These are phyloP conservation scores for Terebella lapidaria DNA, from an alignment of 2,888 invertebrate genomes.

Conservation along the genomic window DNA sequence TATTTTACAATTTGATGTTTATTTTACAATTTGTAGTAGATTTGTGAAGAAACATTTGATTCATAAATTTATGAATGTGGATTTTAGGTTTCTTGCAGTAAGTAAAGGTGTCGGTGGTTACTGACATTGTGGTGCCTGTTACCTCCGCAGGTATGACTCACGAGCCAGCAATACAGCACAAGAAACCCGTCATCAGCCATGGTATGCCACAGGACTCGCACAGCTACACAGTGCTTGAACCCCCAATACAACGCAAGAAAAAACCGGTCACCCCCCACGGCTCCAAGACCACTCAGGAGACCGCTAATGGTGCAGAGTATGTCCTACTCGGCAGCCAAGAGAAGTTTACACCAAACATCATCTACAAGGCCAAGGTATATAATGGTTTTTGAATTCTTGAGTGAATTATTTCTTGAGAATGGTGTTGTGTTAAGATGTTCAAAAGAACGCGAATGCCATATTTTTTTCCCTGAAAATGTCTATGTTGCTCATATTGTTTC, in stretches of 20 bases:
- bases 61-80: too few species aligned
- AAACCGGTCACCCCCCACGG: constrained; percentile 25
- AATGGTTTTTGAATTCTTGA: not conserved
- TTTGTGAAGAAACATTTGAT: too few species aligned
- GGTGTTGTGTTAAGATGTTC: not conserved
- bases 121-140: too few species aligned
- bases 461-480: too few species aligned
- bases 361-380: constrained; percentile 30
- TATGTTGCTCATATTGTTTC: too few species aligned
- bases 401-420: not conserved
- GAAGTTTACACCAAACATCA: constrained; percentile 42
- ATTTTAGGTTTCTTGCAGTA: too few species aligned
- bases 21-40: too few species aligned
- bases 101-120: too few species aligned
- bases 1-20: too few species aligned
- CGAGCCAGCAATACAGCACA: not conserved
- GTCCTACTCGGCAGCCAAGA: constrained; percentile 45
- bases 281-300: constrained; percentile 4
- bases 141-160: not conserved
- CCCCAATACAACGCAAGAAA: constrained; percentile 43
- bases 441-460: too few species aligned
- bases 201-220: not conserved
- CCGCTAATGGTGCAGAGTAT: constrained; percentile 21
- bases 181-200: not conserved
- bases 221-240: constrained; percentile 27